A percentile compares a stretch with the other conserved stretches of the same genome.
Conservation (phyloP, 2,797 vertebrate species). For the Acanthiza pusilla region DNA sequence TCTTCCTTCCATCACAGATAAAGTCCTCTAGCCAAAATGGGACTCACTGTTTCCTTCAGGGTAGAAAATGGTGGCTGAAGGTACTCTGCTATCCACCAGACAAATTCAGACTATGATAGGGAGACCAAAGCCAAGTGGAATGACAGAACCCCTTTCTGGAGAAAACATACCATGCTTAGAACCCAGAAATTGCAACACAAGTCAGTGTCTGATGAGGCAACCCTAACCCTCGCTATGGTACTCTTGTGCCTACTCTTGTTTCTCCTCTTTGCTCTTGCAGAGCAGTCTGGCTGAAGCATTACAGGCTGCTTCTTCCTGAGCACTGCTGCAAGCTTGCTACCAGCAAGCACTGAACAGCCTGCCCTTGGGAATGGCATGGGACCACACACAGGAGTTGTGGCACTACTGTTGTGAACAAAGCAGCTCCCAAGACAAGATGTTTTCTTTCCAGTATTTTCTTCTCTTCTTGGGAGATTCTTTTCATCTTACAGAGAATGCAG, state of each 20-base stretch:
- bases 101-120: neutral
- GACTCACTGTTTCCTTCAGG: neutral
- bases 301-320: neutral
- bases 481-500: neutral
- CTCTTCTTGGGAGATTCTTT: neutral
- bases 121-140: neutral
- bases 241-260: neutral
- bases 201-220: neutral
- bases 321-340: neutral
- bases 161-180: neutral
- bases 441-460: neutral
- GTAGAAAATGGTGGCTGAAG: neutral
- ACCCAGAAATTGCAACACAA: neutral
- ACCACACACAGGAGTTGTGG: neutral
- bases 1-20: neutral
- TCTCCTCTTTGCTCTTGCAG: neutral
- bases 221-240: neutral
- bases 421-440: neutral
- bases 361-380: neutral
- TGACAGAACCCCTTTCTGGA: neutral
- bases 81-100: neutral
- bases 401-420: neutral
- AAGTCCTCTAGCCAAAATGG: neutral
- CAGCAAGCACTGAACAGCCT: neutral
- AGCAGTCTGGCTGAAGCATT: neutral